Evolutionary conservation across 2,113 vertebrate species (phyloP), one percentile per base, ranked within the genome.

Genomic region (Cnemophilus loriae): DNA sequence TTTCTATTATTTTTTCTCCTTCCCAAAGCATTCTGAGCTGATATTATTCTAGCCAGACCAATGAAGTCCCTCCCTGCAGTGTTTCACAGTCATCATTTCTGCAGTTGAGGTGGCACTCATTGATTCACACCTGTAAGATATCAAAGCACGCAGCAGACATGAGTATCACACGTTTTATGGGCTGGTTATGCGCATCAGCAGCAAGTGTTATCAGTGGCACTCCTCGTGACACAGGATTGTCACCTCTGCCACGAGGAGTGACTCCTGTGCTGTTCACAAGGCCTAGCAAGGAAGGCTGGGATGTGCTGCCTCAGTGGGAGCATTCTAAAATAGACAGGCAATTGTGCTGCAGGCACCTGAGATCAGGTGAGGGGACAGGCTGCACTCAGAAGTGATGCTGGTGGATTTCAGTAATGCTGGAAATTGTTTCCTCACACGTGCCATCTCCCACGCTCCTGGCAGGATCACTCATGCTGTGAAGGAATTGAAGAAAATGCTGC

Each of bases 281-380:
- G 19, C 14, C 46, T n/a, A 57, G 53, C 5, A 46, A 37, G 87
- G 52, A 41, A 49, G 15, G 27, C 46, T 50, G 56, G 4, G 44
- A 21, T 1, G 3, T 24, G n/a, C 26, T 78, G 23, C 2, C 0
- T 13, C 8, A 0, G 2, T 5, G 24, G 21, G 3, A 10, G 7
- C 15, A 7, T 16, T 64, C 65, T 56, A 19, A 78, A 87, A 89
- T 2, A 44, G 32, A 13, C 1, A 0, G 46, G 14, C 26, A n/a
- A 1, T 3, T 33, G 24, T 64, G 55, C 27, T 74, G 30, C 49
- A 53, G 76, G 33, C 9, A 3, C 19, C 32, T 68, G 81, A 56
- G 52, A 47, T 11, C 11, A 84, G 63, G n/a, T n/a, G 59, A 76
- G 71, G 37, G 73, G 30, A 32, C 35, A 50, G 42, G 23, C 28